These are phyloP conservation scores for Chondrosia reniformis DNA, from an alignment of 37 sponge, comb jelly and placozoan species.

Conservation along the genomic window DNA sequence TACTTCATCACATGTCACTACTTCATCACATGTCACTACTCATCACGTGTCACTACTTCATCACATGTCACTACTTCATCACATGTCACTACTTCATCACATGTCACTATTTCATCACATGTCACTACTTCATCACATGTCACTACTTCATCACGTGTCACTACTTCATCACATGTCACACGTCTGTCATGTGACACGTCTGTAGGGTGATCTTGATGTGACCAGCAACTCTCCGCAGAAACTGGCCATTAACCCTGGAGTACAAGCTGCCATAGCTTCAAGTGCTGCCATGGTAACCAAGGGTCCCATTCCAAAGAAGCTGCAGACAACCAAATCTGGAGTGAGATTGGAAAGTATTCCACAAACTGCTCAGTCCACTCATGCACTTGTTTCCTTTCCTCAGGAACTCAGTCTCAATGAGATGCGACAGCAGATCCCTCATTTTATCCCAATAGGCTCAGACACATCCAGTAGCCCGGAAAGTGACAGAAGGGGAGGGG, in stretches of 20 bases:
- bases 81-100: too few species aligned
- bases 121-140: not conserved
- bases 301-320: constrained; percentile 17
- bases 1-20: not conserved
- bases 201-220: constrained; percentile 21
- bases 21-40: not conserved
- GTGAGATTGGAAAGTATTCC: not conserved
- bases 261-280: constrained; percentile 28
- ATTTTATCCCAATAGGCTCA: not conserved
- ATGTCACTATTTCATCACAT: not conserved
- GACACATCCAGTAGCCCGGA: too few species aligned
- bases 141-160: not conserved
- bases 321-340: constrained; percentile 24
- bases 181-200: too few species aligned
- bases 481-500: too few species aligned
- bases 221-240: not conserved
- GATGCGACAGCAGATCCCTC: not conserved
- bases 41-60: not conserved
- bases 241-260: constrained; percentile 56
- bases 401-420: not conserved
- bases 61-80: too few species aligned
- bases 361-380: not conserved
- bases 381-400: not conserved
- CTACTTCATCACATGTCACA: too few species aligned
- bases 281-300: constrained; percentile 19